Evolutionary conservation across 2,888 invertebrate genomes (phyloP).

Genomic region (Perizoma flavofasciatum): DNA sequence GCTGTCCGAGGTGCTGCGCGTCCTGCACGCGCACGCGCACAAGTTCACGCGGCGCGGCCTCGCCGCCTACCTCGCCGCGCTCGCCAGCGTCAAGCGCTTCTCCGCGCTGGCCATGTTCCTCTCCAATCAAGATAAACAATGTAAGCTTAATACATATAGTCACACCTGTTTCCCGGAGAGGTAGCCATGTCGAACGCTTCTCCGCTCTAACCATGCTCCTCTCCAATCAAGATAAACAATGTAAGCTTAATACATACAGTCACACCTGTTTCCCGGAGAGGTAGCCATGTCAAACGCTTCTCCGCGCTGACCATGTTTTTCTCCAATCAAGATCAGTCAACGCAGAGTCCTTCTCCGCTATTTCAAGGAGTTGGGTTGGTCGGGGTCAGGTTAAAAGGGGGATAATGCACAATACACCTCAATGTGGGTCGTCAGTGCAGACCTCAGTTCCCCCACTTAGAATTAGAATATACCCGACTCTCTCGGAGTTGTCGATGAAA

Average conservation of each 20-base stretch:
- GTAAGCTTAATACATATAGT: constrained; percentile 61
- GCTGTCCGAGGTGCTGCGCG: constrained; percentile 84
- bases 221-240: constrained; percentile 81
- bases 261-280: too few relatives aligned
- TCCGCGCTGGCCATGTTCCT: constrained; percentile 87
- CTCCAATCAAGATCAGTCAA: constrained; percentile 77
- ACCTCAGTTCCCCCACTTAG: too few relatives aligned
- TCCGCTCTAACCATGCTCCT: constrained; percentile 87
- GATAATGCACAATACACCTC: too few relatives aligned
- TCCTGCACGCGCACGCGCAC: constrained; percentile 66
- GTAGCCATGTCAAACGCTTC: constrained; percentile 83
- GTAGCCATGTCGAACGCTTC: constrained; percentile 83
- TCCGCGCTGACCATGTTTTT: constrained; percentile 87
- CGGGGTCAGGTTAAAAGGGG: too few relatives aligned
- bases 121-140: constrained; percentile 81
- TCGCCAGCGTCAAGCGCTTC: constrained; percentile 86
- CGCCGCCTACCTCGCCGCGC: constrained; percentile 76
- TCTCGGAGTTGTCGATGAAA: too few relatives aligned
- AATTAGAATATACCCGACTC: too few relatives aligned
- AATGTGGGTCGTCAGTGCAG: too few relatives aligned
- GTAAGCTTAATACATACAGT: constrained; percentile 60
- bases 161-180: too few relatives aligned
- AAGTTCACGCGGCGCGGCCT: constrained; percentile 67
- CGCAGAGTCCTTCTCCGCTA: too few relatives aligned
- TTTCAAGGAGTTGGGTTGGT: too few relatives aligned